Conservation (phyloP, 2,888 invertebrate genomes). For the Prenolepis imparis region DNA sequence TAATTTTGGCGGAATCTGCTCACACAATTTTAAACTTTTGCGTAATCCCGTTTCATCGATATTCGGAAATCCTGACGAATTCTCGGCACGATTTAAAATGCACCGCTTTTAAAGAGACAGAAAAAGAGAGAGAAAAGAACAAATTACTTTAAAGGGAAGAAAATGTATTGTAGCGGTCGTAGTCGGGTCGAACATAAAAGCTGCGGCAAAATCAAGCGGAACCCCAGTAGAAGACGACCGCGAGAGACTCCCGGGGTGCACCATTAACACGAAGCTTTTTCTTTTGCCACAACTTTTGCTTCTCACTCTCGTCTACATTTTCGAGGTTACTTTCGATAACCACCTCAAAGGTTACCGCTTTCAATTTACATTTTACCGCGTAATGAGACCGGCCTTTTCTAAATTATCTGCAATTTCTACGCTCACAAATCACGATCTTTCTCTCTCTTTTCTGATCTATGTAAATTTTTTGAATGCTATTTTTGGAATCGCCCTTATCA, state of each 20-base stretch:
- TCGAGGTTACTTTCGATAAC: neutral
- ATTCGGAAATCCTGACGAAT: slow-evolving; percentile 18
- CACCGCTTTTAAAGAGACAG: slow-evolving; percentile 14
- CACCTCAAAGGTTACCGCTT: slow-evolving; percentile 21
- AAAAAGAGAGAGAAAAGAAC: neutral
- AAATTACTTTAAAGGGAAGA: slow-evolving; percentile 45
- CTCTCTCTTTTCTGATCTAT: neutral
- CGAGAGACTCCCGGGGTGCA: neutral
- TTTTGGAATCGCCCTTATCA: neutral
- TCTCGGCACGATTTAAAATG: slow-evolving; percentile 36
- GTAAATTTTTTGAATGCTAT: neutral
- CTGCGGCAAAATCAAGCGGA: slow-evolving; percentile 38
- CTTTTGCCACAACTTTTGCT: slow-evolving; percentile 39
- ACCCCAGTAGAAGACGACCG: slow-evolving; percentile 9
- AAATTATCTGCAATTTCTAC: slow-evolving; percentile 12
- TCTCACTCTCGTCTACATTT: slow-evolving; percentile 34
- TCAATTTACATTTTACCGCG: slow-evolving; percentile 1
- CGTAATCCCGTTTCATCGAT: neutral
- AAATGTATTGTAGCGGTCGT: slow-evolving; percentile 44
- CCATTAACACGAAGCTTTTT: slow-evolving; percentile 39
- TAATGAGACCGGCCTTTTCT: slow-evolving; percentile 24
- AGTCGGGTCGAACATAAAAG: slow-evolving; percentile 32
- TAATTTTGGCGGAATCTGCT: neutral
- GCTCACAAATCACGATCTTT: neutral
- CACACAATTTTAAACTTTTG: neutral